Base-by-base conservation (phyloP, 2,113 vertebrate genomes). In the Puma concolor region DNA sequence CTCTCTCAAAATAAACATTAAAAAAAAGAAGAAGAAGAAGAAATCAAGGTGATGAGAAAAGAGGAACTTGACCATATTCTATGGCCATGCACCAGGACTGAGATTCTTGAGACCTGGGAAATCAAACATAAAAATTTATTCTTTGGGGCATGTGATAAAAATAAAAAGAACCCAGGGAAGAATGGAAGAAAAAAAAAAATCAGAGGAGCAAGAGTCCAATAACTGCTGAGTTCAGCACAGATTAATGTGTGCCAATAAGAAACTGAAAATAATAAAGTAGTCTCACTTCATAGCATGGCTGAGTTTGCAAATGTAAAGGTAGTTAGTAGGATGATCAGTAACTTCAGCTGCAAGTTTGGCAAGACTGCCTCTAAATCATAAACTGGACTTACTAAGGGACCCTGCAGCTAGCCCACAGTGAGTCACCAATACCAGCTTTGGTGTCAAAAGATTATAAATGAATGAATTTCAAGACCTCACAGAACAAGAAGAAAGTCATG, bases 281-380 rank as follows among this genome's bases (percentile, higher is more conserved):
- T 17, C 38, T 50, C 1, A 9, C 21, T 48, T 88, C 52, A 9
- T 0, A 12, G n/a, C 19, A 29, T 0, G 0, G 25, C 36, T 33
- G 63, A 63, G 27, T 48, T 7, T 57, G 27, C 15, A 8, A 74
- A 33, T 12, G 44, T 36, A 41, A 54, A 77, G 29, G 54, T 7
- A 69, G n/a, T 0, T 12, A 76, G n/a, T 0, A 19, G 44, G 84
- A 41, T 17, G 36, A 54, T 9, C 5, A 71, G 33, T 19, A 57
- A 60, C 50, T 38, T 82, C 44, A 44, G 21, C 77, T 33, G 7
- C 82, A 66, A 69, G 21, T 33, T 5, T 5, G 36, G 54, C 25
- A 31, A 60, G n/a, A 63, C 54, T 19, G 25, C 25, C 66, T 10
- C 66, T 13, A 52, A 52, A 11, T 27, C 66, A 64, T 23, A 74